Evolutionary conservation across 2,797 vertebrate genomes (phyloP).

Genomic region (Myotis pilosus): DNA sequence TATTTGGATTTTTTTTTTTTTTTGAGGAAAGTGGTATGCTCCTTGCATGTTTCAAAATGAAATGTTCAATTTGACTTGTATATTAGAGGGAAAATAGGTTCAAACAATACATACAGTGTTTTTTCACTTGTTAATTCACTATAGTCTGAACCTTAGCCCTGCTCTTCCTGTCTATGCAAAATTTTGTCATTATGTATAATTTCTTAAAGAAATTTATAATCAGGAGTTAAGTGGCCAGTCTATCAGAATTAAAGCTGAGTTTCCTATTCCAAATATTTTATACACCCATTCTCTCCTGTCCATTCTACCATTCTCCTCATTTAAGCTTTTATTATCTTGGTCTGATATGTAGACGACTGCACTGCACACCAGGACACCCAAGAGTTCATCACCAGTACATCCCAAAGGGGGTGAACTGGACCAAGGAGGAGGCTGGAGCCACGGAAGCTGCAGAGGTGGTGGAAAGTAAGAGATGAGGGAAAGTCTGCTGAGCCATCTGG

Average conservation of each 20-base stretch:
- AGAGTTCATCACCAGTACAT: background rate
- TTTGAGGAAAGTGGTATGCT: background rate
- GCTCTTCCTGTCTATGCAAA: background rate
- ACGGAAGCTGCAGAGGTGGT: background rate
- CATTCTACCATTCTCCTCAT: background rate
- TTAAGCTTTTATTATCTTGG: constrained; percentile 6
- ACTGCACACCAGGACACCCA: background rate
- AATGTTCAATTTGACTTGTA: background rate
- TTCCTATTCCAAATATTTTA: background rate
- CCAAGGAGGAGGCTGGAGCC: background rate
- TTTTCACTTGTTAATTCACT: background rate
- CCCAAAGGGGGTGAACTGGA: background rate
- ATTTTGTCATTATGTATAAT: background rate
- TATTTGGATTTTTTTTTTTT: background rate
- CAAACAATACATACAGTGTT: background rate
- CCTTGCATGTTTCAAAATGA: background rate
- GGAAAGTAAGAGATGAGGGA: background rate
- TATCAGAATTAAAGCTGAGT: background rate
- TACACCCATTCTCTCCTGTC: background rate
- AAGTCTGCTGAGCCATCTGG: background rate
- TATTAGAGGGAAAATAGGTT: too few relatives aligned
- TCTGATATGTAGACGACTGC: background rate
- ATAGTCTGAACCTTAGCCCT: background rate
- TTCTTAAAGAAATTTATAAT: background rate
- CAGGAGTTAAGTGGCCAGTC: background rate